phyloP scores from a whole-genome alignment of 2,797 vertebrate genomes.

The Sebastes diploproa region DNA sequence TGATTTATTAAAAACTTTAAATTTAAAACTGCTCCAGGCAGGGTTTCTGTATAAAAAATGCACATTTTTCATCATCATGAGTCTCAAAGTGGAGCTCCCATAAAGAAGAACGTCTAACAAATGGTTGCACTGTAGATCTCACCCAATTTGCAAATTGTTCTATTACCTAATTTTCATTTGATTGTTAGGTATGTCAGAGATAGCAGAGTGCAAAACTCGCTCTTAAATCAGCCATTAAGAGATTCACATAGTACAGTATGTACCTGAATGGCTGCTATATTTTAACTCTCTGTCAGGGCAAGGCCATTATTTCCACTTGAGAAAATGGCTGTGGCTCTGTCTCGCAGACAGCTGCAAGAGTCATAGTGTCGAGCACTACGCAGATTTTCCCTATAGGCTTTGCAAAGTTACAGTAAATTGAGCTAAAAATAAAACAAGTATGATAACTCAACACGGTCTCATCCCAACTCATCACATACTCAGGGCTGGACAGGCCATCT shows the following conservation, averaged over 20 bases:
- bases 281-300: background rate
- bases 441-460: too few species aligned
- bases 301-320: background rate
- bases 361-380: background rate
- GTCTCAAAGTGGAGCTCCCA: background rate
- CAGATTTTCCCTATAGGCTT: background rate
- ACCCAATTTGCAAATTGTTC: background rate
- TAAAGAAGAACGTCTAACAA: background rate
- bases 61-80: background rate
- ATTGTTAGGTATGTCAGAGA: background rate
- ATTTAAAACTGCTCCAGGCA: background rate
- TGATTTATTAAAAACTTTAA: background rate
- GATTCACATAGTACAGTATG: background rate
- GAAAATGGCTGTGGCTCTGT: background rate
- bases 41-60: background rate
- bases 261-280: background rate
- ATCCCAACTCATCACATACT: too few species aligned
- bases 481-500: too few species aligned
- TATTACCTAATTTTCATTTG: background rate
- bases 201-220: background rate
- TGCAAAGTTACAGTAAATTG: background rate
- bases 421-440: background rate
- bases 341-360: background rate
- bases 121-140: background rate
- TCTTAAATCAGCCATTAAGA: background rate